Percentiles rank a stretch among this genome's conserved stretches.
These are phyloP conservation scores for Magallana angulata DNA, from an alignment of 1,140 invertebrate species.

Conservation along the genomic window DNA sequence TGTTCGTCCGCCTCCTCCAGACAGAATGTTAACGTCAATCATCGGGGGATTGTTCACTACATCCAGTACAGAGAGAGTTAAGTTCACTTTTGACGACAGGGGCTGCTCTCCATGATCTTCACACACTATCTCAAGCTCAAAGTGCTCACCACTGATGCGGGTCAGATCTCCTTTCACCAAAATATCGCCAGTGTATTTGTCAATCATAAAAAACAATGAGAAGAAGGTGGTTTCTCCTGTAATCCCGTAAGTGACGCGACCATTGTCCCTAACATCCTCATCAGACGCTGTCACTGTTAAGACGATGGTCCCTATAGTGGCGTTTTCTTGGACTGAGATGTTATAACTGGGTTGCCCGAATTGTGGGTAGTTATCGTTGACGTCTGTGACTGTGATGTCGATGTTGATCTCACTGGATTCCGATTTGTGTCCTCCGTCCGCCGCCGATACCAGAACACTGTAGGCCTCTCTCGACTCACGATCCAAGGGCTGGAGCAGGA, in stretches of 20 bases:
- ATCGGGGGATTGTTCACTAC: conserved; percentile 94
- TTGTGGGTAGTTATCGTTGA: conserved; percentile 95
- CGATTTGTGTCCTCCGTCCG: conserved; percentile 90
- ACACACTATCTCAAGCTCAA: conserved; percentile 74
- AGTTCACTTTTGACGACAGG: conserved; percentile 82
- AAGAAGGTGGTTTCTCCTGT: conserved; percentile 43
- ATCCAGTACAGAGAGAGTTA: conserved; percentile 86
- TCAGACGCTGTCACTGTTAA: conserved; percentile 91
- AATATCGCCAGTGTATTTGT: conserved; percentile 69
- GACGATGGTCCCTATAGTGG: conserved; percentile 86
- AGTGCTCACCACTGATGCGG: conserved; percentile 70
- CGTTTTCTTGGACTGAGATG: conserved; percentile 64
- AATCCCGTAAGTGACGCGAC: conserved; percentile 43
- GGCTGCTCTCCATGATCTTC: conserved; percentile 79
- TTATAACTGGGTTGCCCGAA: conserved; percentile 81
- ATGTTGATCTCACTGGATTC: conserved; percentile 77
- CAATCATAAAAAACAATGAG: conserved; percentile 60
- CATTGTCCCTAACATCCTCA: conserved; percentile 83
- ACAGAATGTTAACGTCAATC: conserved; percentile 84
- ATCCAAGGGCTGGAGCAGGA: conserved; percentile 83
- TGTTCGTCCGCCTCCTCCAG: conserved; percentile 37
- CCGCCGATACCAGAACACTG: conserved; percentile 90
- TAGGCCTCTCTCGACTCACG: conserved; percentile 91
- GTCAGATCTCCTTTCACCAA: conserved; percentile 59
- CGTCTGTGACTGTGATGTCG: conserved; percentile 83